These are phyloP conservation scores for Nomada fucata DNA, from an alignment of 2,888 invertebrate genomes.

Conservation along the genomic window DNA sequence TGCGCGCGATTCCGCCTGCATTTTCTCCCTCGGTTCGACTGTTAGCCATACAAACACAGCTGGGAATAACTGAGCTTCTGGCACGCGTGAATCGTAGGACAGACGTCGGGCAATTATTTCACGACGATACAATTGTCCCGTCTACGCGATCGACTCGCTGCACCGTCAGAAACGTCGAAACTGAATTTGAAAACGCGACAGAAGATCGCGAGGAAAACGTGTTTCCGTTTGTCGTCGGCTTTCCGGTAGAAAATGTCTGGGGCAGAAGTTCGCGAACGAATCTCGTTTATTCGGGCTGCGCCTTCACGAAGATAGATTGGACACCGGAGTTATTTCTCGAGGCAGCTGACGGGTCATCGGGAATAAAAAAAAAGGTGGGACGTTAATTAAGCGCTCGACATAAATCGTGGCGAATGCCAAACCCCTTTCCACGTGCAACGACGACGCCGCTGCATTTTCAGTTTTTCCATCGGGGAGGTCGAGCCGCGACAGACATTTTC, in stretches of 20 bases:
- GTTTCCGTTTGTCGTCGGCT: not conserved
- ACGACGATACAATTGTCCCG: not conserved
- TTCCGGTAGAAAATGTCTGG: not conserved
- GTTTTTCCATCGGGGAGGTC: not conserved
- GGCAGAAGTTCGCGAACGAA: not conserved
- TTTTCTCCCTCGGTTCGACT: slow-evolving; percentile 15
- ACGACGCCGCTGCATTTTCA: slow-evolving; percentile 7
- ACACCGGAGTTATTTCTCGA: slow-evolving; percentile 33
- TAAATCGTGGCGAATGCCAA: slow-evolving; percentile 46
- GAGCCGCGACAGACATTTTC: not conserved
- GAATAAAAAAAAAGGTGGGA: slow-evolving; percentile 32
- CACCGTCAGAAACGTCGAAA: too few species aligned
- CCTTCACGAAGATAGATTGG: slow-evolving; percentile 27
- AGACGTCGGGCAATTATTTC: too few species aligned
- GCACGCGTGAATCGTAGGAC: not conserved
- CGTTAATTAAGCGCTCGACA: slow-evolving; percentile 52
- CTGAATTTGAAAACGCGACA: too few species aligned
- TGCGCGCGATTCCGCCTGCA: not conserved
- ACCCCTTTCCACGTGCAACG: slow-evolving; percentile 35
- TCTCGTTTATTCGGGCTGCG: not conserved
- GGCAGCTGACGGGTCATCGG: slow-evolving; percentile 3
- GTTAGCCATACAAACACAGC: slow-evolving; percentile 13
- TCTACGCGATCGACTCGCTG: not conserved
- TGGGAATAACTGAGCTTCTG: slow-evolving; percentile 2
- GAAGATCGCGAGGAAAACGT: not conserved